phyloP scores from a whole-genome alignment of 2,797 vertebrate genomes.

The Cyclopterus lumpus region DNA sequence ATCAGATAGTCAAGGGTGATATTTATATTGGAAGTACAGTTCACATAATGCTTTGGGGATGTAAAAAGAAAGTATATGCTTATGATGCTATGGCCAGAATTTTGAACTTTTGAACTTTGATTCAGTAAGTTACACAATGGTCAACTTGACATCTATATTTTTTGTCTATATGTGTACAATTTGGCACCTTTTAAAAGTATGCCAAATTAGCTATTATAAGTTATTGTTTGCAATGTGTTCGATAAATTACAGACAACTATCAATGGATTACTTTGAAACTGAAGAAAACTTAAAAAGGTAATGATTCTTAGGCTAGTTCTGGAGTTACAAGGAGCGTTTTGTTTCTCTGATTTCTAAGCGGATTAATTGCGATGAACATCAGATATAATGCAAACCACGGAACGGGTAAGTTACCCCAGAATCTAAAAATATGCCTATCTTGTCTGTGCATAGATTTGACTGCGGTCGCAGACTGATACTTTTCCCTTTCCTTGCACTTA shows the following conservation, averaged over 20 bases:
- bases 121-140: too few species aligned
- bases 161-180: background rate
- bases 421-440: background rate
- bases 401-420: background rate
- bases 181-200: background rate
- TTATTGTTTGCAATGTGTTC: background rate
- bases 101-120: too few species aligned
- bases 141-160: too few species aligned
- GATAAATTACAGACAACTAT: background rate
- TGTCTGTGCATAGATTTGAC: background rate
- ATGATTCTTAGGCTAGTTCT: background rate
- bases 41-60: too few species aligned
- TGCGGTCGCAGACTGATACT: background rate
- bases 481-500: background rate
- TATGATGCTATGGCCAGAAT: too few species aligned
- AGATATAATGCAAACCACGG: background rate
- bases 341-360: background rate
- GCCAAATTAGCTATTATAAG: background rate
- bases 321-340: background rate
- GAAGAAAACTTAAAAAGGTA: background rate
- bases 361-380: too few species aligned
- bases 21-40: too few species aligned
- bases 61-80: too few species aligned
- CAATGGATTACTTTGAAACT: background rate
- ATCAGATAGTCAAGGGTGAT: background rate